Conservation (phyloP, 1,140 invertebrate genomes). For the Riptortus pedestris region DNA sequence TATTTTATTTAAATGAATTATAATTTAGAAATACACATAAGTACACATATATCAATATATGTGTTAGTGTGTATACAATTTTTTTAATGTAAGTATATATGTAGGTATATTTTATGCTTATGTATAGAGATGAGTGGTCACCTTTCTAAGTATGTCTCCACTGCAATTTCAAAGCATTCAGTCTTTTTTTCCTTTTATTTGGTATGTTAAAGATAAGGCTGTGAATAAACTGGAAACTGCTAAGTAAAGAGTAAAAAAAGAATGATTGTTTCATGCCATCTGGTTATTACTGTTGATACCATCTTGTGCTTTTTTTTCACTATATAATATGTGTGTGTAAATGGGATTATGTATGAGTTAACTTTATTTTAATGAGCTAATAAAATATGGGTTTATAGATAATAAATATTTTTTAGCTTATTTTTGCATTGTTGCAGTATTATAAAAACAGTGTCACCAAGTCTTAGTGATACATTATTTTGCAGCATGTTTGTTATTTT, state of each 20-base stretch:
- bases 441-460: no score
- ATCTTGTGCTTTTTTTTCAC: neutral
- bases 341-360: neutral
- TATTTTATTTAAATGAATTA: no score
- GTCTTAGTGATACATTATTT: neutral
- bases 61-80: neutral
- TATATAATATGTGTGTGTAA: neutral
- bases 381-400: neutral
- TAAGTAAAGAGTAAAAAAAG: constrained; percentile 16
- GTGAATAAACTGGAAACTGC: constrained; percentile 17
- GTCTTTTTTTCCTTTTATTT: constrained; percentile 15
- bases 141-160: no score
- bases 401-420: neutral
- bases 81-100: no score
- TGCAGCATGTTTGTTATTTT: no score
- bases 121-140: no score
- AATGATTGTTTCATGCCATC: constrained; percentile 6
- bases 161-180: neutral
- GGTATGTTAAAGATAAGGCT: constrained; percentile 14
- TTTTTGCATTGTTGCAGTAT: neutral
- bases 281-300: neutral
- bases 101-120: no score
- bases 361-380: neutral
- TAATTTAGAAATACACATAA: neutral
- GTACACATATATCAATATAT: neutral